These are phyloP conservation scores for Erebia ligea DNA, from an alignment of 2,888 invertebrate genomes.

Conservation along the genomic window DNA sequence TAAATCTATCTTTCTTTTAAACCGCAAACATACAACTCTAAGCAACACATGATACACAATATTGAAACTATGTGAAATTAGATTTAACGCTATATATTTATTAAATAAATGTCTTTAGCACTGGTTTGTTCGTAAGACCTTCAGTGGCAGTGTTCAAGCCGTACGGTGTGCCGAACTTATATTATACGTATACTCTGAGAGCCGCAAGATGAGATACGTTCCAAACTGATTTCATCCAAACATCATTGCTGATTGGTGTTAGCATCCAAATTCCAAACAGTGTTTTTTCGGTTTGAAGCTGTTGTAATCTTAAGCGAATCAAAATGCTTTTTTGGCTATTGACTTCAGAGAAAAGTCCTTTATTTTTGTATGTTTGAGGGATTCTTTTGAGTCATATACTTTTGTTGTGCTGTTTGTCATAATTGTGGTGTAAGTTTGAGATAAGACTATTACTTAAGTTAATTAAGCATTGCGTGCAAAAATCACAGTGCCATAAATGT, in stretches of 20 bases:
- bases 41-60: background rate
- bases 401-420: no score
- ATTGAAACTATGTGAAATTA: constrained; percentile 2
- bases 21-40: constrained; percentile 11
- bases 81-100: background rate
- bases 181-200: constrained; percentile 13
- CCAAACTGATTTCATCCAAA: background rate
- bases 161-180: background rate
- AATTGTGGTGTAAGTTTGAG: no score
- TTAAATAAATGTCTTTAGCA: constrained; percentile 24
- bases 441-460: no score
- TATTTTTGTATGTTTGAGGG: no score
- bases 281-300: background rate
- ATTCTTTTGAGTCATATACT: no score
- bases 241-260: no score
- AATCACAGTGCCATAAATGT: no score
- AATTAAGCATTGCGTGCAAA: no score
- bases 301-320: background rate
- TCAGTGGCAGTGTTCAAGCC: constrained; percentile 30
- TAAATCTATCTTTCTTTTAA: background rate
- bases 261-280: background rate
- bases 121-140: constrained; percentile 22
- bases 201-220: background rate
- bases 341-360: no score
- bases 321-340: background rate